Percentiles rank a stretch among this genome's conserved stretches.
phyloP scores from a whole-genome alignment of 2,797 vertebrate genomes.

The Pseudopleuronectes americanus region DNA sequence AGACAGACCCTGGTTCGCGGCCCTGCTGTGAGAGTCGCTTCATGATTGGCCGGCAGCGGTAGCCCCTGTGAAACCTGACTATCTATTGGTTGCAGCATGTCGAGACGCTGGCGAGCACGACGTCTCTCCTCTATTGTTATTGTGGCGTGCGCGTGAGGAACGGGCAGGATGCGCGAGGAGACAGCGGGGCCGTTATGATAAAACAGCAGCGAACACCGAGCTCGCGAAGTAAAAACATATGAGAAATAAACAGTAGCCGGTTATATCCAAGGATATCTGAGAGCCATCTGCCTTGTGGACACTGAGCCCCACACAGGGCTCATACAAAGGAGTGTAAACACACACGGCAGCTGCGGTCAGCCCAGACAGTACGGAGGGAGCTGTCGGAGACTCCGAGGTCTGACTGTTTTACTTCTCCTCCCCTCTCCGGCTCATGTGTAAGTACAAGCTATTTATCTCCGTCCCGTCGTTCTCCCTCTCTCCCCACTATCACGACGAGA shows the following conservation, averaged over 20 bases:
- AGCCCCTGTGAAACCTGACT: conserved; percentile 16
- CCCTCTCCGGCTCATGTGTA: conserved; percentile 75
- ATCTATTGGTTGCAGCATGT: conserved; percentile 73
- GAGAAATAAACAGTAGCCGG: not conserved
- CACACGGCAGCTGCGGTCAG: conserved; percentile 16
- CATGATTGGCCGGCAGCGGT: conserved; percentile 63
- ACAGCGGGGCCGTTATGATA: conserved; percentile 65
- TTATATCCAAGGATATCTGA: too few species aligned
- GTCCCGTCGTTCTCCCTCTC: not conserved
- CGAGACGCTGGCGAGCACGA: conserved; percentile 77
- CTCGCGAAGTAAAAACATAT: not conserved
- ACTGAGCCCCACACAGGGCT: not conserved
- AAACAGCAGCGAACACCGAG: conserved; percentile 32
- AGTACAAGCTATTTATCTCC: conserved; percentile 59
- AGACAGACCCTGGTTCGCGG: conserved; percentile 74
- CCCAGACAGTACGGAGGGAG: not conserved
- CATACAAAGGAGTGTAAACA: conserved; percentile 32
- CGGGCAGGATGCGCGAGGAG: conserved; percentile 75
- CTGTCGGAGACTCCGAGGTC: conserved; percentile 35
- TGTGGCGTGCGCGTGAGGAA: conserved; percentile 75
- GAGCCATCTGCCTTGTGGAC: not conserved
- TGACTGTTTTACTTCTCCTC: conserved; percentile 52
- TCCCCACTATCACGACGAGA: not conserved
- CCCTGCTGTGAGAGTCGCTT: conserved; percentile 53
- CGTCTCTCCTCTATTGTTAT: conserved; percentile 83